Evolutionary conservation across 1,140 invertebrate genomes (phyloP).

Genomic region (Apocrypta bakeri): DNA sequence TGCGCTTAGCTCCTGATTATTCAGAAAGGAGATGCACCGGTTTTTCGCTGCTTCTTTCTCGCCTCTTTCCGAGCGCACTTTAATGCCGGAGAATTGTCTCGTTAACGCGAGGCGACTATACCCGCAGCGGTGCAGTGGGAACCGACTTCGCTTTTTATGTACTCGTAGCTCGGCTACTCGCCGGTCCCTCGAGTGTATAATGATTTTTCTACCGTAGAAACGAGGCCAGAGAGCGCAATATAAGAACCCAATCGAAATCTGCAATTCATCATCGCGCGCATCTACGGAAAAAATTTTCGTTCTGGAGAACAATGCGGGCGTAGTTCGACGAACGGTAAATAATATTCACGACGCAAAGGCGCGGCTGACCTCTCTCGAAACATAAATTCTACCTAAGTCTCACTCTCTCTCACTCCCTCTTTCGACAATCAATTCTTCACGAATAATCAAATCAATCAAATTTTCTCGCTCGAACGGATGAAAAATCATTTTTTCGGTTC

Average conservation of each 20-base stretch:
- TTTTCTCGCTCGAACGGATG: constrained; percentile 18
- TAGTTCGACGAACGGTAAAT: constrained; percentile 32
- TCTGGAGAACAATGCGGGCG: neutral
- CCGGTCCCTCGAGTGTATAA: neutral
- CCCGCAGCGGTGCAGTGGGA: too few relatives aligned
- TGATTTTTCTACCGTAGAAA: too few relatives aligned
- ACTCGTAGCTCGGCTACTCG: too few relatives aligned
- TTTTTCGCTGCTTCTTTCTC: too few relatives aligned
- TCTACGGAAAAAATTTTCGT: neutral
- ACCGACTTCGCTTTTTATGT: too few relatives aligned
- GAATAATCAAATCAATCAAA: constrained; percentile 41
- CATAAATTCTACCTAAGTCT: neutral
- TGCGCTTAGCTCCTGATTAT: neutral
- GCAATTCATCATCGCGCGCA: constrained; percentile 11
- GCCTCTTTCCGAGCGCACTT: too few relatives aligned
- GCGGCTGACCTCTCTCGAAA: neutral
- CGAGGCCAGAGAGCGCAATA: neutral
- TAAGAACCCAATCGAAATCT: neutral
- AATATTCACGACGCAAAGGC: constrained; percentile 24
- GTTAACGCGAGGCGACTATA: too few relatives aligned
- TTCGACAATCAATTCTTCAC: constrained; percentile 40
- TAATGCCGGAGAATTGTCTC: too few relatives aligned
- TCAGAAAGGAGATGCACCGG: neutral
- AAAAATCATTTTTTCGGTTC: constrained; percentile 29
- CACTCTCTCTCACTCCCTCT: too few relatives aligned